Conservation (phyloP, 2,888 invertebrate species). For the Epiblema foenella region DNA sequence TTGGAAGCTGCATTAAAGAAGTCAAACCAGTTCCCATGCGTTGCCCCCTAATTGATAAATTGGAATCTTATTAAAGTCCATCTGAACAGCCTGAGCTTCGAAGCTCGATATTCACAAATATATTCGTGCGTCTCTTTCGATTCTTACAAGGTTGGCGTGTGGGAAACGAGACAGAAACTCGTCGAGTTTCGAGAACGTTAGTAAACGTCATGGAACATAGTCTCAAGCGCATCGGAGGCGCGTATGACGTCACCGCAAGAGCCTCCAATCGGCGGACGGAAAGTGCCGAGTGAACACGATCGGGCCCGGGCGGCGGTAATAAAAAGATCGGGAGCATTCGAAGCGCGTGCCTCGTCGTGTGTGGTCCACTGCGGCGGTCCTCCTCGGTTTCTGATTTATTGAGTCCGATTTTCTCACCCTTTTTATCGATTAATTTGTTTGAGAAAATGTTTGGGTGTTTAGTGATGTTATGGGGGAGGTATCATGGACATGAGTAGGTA, state of each 20-base stretch:
- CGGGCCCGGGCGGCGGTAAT: constrained; percentile 68
- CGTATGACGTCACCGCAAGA: constrained; percentile 65
- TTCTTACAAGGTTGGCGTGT: neutral
- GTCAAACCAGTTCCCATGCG: constrained; percentile 81
- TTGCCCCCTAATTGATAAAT: constrained; percentile 88
- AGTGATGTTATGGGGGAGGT: constrained; percentile 12
- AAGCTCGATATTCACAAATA: constrained; percentile 11
- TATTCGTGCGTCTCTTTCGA: constrained; percentile 21
- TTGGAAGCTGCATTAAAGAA: constrained; percentile 71
- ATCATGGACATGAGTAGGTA: neutral
- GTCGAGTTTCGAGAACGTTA: neutral
- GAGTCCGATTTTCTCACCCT: constrained; percentile 77
- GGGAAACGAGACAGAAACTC: constrained; percentile 12
- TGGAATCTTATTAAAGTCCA: constrained; percentile 87
- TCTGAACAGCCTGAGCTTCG: constrained; percentile 18
- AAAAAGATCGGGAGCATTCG: constrained; percentile 84
- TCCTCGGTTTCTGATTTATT: constrained; percentile 77
- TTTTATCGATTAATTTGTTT: constrained; percentile 52
- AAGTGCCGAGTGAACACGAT: constrained; percentile 73
- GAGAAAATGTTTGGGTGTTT: constrained; percentile 36
- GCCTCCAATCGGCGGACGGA: constrained; percentile 76
- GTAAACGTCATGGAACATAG: constrained; percentile 48
- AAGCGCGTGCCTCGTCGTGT: constrained; percentile 91
- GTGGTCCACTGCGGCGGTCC: constrained; percentile 87
- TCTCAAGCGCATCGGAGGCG: constrained; percentile 65